Percentiles rank a stretch among this genome's conserved stretches.
phyloP scores from a whole-genome alignment of 2,888 invertebrate genomes.

The Drosophila cognata region DNA sequence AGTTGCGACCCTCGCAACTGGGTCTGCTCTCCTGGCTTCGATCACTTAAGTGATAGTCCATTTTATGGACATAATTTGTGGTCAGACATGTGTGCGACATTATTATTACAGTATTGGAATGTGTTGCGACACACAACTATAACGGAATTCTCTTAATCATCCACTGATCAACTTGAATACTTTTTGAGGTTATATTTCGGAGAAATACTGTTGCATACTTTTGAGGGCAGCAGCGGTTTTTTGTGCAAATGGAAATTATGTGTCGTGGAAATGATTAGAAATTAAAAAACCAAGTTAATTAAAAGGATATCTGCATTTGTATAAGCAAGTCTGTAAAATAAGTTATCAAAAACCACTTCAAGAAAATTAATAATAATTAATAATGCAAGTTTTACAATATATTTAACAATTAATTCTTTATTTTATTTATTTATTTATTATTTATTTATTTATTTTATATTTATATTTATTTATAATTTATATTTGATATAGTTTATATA shows the following conservation, averaged over 20 bases:
- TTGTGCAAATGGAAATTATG: too few species aligned
- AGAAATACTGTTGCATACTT: constrained; percentile 49
- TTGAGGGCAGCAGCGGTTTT: neutral
- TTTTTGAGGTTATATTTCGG: constrained; percentile 35
- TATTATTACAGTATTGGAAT: constrained; percentile 64
- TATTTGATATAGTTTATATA: too few species aligned
- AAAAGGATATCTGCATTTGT: neutral
- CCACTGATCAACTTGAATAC: constrained; percentile 22
- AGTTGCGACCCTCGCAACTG: constrained; percentile 65
- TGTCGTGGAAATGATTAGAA: neutral
- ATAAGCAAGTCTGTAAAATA: neutral
- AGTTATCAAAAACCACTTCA: neutral
- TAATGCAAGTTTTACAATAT: too few species aligned
- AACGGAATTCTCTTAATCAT: constrained; percentile 71
- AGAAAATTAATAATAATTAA: neutral
- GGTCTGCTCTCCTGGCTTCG: constrained; percentile 19
- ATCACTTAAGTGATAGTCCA: constrained; percentile 77
- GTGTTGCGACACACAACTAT: constrained; percentile 64
- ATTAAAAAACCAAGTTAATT: accelerated
- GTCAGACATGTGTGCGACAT: constrained; percentile 71
- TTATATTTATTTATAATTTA: too few species aligned
- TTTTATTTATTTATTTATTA: too few species aligned
- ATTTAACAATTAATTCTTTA: neutral
- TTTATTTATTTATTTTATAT: too few species aligned
- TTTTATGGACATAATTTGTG: constrained; percentile 75